phyloP scores from a whole-genome alignment of 2,888 invertebrate genomes.

The Epirrita christyi region DNA sequence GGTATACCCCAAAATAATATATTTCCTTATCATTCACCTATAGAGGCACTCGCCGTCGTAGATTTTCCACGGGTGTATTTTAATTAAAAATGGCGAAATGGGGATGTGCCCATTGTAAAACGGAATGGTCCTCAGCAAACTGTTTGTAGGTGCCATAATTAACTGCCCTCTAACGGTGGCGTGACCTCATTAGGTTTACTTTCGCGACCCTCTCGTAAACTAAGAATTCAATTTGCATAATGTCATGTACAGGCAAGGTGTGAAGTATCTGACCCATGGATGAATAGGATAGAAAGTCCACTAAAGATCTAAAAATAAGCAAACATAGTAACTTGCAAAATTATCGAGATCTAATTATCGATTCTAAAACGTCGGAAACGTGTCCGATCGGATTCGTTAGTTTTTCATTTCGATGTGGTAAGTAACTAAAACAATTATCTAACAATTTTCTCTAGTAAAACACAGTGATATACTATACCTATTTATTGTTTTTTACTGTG shows the following conservation, averaged over 20 bases:
- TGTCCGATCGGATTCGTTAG: too few relatives aligned
- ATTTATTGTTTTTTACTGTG: too few relatives aligned
- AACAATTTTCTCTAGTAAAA: too few relatives aligned
- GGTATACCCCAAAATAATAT: conserved; percentile 19
- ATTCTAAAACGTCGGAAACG: too few relatives aligned
- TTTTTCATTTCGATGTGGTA: too few relatives aligned
- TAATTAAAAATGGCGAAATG: conserved; percentile 58
- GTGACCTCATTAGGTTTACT: conserved; percentile 57
- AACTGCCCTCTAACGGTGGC: conserved; percentile 52
- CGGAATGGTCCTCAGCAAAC: conserved; percentile 53
- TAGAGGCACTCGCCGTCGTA: conserved; percentile 5
- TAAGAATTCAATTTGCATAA: conserved; percentile 68
- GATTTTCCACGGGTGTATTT: conserved; percentile 45
- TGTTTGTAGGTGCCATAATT: conserved; percentile 58
- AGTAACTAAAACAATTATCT: too few relatives aligned
- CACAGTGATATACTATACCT: too few relatives aligned
- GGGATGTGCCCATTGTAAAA: conserved; percentile 54
- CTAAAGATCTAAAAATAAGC: too few relatives aligned
- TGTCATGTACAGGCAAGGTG: conserved; percentile 48
- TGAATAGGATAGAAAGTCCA: background rate
- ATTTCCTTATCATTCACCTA: conserved; percentile 12
- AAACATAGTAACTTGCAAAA: too few relatives aligned
- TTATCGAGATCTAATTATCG: too few relatives aligned
- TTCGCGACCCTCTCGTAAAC: conserved; percentile 58
- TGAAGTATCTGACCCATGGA: conserved; percentile 35